Evolutionary conservation across 2,888 invertebrate genomes (phyloP).

Genomic region (Catocala sponsa): DNA sequence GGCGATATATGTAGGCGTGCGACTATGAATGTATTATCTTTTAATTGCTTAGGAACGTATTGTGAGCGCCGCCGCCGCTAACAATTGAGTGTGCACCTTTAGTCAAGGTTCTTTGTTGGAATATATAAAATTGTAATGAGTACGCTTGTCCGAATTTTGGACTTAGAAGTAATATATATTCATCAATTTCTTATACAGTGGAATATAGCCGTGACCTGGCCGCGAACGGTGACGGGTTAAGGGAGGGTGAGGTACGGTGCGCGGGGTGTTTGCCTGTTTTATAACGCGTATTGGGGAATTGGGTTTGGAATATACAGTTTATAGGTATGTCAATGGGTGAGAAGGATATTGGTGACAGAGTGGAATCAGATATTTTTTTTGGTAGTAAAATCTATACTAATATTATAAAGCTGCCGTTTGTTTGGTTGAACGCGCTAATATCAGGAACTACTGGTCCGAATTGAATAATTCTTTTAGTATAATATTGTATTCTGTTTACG

Average conservation of each 20-base stretch:
- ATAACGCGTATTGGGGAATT: neutral
- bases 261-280: neutral
- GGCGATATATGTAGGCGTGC: too few relatives aligned
- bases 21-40: too few relatives aligned
- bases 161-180: constrained; percentile 8
- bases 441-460: too few relatives aligned
- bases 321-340: too few relatives aligned
- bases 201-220: constrained; percentile 12
- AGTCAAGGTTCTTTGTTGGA: constrained; percentile 10
- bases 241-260: neutral
- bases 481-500: too few relatives aligned
- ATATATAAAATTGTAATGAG: constrained; percentile 20
- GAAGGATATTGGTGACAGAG: too few relatives aligned
- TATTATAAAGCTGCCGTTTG: too few relatives aligned
- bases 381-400: too few relatives aligned
- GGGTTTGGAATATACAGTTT: constrained; percentile 1
- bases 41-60: too few relatives aligned
- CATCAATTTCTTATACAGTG: constrained; percentile 15
- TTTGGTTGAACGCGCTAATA: too few relatives aligned
- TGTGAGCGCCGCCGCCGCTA: neutral
- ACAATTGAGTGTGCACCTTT: constrained; percentile 13
- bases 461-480: too few relatives aligned
- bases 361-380: too few relatives aligned
- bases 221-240: neutral
- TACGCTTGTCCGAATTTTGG: constrained; percentile 7